A percentile compares a stretch with the other conserved stretches of the same genome.
phyloP scores from a whole-genome alignment of 64 coral and sea anemone species.

The Actinia tenebrosa region DNA sequence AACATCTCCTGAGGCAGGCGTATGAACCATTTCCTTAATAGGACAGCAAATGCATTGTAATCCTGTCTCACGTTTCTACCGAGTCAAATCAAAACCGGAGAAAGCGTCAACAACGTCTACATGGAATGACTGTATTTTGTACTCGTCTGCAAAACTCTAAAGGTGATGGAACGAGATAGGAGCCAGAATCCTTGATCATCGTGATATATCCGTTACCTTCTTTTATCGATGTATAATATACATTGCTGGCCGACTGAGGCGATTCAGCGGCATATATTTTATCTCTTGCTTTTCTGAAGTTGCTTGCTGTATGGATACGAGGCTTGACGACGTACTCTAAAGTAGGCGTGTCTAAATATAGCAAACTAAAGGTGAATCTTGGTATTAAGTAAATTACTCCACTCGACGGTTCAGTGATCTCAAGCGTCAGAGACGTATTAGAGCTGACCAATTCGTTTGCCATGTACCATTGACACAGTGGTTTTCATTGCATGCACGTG shows the following conservation, averaged over 20 bases:
- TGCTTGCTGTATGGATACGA: neutral
- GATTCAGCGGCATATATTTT: neutral
- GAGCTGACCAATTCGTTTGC: neutral
- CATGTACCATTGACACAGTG: neutral
- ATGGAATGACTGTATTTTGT: neutral
- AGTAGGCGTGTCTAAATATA: conserved; percentile 23
- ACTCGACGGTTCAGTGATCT: neutral
- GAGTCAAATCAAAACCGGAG: neutral
- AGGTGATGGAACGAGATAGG: conserved; percentile 2
- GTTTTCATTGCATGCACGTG: neutral
- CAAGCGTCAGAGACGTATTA: neutral
- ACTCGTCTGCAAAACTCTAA: neutral
- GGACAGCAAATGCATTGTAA: neutral
- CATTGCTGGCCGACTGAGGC: neutral
- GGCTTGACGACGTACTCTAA: neutral
- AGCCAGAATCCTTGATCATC: neutral
- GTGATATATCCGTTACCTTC: conserved; percentile 2
- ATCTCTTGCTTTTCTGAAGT: too few relatives aligned
- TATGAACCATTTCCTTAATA: neutral
- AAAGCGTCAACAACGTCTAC: neutral
- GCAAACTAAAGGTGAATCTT: neutral
- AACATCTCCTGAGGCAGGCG: neutral
- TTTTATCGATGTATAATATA: conserved; percentile 2
- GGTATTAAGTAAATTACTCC: neutral
- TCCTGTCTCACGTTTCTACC: neutral